Percentiles rank a stretch among this genome's conserved stretches.
Conservation (phyloP, 2,113 vertebrate genomes). For the Toxotes chatareus region DNA sequence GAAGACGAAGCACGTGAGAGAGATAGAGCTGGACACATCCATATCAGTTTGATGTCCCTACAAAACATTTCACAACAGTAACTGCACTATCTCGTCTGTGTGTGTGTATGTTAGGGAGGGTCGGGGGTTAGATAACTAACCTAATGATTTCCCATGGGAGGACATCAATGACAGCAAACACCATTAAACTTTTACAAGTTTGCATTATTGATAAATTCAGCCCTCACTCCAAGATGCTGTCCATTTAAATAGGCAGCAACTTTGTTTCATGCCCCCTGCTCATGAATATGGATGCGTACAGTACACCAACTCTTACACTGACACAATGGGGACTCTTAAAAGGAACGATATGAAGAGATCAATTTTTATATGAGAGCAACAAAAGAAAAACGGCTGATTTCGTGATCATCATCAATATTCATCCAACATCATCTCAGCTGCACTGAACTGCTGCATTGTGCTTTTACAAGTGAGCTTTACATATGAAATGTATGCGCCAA, state of each 20-base stretch:
- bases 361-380: slow-evolving; percentile 43
- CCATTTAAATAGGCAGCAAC: slow-evolving; percentile 32
- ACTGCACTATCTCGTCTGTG: background rate
- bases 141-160: slow-evolving; percentile 33
- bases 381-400: slow-evolving; percentile 54
- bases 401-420: slow-evolving; percentile 27
- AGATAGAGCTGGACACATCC: slow-evolving; percentile 12
- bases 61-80: background rate
- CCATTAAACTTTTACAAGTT: slow-evolving; percentile 62
- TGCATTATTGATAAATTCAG: slow-evolving; percentile 66
- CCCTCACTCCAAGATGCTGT: slow-evolving; percentile 32
- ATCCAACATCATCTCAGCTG: slow-evolving; percentile 2
- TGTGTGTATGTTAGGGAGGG: background rate
- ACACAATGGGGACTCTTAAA: slow-evolving; percentile 43
- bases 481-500: slow-evolving; percentile 25
- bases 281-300: slow-evolving; percentile 65
- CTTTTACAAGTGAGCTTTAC: slow-evolving; percentile 24
- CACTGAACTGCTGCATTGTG: slow-evolving; percentile 5
- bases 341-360: slow-evolving; percentile 37
- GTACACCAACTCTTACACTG: slow-evolving; percentile 7
- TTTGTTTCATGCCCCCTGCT: slow-evolving; percentile 26
- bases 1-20: background rate
- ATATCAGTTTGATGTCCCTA: slow-evolving; percentile 6
- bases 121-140: slow-evolving; percentile 31
- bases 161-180: slow-evolving; percentile 44